Percentiles rank a stretch among this genome's conserved stretches.
Conservation (phyloP, 1,140 invertebrate species). For the Bacillus rossius region DNA sequence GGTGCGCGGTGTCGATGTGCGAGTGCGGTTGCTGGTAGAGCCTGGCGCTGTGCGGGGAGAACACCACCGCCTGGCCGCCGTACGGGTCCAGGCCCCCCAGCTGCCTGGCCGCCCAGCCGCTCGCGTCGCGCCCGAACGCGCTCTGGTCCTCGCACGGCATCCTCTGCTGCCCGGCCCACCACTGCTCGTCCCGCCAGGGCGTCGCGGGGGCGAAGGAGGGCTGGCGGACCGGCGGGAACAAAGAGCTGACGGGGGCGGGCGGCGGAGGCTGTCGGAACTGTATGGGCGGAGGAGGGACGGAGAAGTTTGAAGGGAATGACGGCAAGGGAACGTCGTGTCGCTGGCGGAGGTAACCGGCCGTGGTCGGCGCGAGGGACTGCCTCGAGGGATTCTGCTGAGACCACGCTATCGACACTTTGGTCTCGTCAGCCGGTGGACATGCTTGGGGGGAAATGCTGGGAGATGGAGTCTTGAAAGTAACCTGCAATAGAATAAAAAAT, state of each 20-base stretch:
- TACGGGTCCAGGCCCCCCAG: not conserved
- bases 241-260: not conserved
- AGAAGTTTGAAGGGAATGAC: constrained; percentile 1
- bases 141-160: constrained; percentile 13
- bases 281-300: not conserved
- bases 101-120: not conserved
- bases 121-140: too few species aligned
- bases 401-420: constrained; percentile 4
- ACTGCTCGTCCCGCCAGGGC: constrained; percentile 12
- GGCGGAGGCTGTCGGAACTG: not conserved
- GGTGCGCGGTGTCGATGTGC: constrained; percentile 4
- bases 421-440: constrained; percentile 21
- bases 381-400: not conserved
- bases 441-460: constrained; percentile 43
- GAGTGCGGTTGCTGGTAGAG: constrained; percentile 5
- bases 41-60: not conserved
- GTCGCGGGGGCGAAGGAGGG: too few species aligned
- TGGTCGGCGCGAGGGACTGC: not conserved
- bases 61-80: not conserved
- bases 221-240: not conserved
- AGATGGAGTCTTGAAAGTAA: constrained; percentile 51
- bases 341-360: not conserved
- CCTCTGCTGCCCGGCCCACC: not conserved
- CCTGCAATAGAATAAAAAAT: too few species aligned
- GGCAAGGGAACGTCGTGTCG: not conserved